phyloP scores from a whole-genome alignment of 2,113 vertebrate genomes.

The Amblyornis subalaris region DNA sequence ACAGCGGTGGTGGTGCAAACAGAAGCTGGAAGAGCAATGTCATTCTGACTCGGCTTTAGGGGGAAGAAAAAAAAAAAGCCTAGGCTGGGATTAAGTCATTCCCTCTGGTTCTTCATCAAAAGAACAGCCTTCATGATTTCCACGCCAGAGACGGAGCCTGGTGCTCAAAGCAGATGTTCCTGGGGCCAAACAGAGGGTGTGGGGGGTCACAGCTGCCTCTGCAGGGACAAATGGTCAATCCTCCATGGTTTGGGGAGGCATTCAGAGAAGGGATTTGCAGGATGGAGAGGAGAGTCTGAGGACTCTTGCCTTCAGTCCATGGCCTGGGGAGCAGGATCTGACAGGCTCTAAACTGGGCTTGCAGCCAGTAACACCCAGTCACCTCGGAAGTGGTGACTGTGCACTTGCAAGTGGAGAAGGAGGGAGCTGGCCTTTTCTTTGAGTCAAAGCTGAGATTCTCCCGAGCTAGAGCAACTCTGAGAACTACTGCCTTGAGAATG shows the following conservation, averaged over 20 bases:
- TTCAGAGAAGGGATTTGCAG: neutral
- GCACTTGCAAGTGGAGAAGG: neutral
- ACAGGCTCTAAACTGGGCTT: neutral
- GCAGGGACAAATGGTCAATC: neutral
- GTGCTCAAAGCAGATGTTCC: neutral
- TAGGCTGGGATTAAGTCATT: neutral
- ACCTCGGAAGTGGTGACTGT: neutral
- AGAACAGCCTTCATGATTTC: neutral
- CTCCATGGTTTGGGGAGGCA: neutral
- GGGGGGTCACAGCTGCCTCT: neutral
- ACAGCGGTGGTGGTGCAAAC: conserved; percentile 8
- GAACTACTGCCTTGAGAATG: neutral
- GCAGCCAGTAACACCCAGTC: neutral
- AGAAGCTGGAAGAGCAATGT: conserved; percentile 54
- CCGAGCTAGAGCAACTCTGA: neutral
- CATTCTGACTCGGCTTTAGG: conserved; percentile 47
- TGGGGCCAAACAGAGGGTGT: neutral
- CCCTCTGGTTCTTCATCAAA: neutral
- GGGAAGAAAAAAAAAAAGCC: neutral
- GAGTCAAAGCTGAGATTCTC: neutral
- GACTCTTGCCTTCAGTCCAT: neutral
- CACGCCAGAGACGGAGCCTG: neutral
- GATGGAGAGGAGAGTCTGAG: neutral
- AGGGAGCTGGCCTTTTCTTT: neutral
- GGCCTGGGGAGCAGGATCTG: neutral